Evolutionary conservation across 2,113 vertebrate species (phyloP).

Genomic region (Lipophrys pholis): DNA sequence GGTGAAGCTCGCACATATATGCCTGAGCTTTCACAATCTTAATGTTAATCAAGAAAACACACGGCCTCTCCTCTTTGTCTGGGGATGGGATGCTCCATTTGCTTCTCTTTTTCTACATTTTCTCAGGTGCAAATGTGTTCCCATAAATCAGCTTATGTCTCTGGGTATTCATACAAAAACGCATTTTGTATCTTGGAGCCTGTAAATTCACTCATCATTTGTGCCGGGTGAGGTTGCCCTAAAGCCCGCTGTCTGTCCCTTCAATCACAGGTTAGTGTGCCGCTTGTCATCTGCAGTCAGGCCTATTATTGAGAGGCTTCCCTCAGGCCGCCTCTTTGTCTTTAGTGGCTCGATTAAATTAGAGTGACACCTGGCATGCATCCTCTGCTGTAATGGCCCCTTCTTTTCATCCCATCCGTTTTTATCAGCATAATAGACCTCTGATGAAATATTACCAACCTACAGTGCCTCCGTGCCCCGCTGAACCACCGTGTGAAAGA

Average conservation of each 20-base stretch:
- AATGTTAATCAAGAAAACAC: conserved; percentile 40
- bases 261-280: conserved; percentile 51
- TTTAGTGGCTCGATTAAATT: conserved; percentile 71
- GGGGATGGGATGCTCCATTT: background rate
- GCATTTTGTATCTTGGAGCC: background rate
- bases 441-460: conserved; percentile 67
- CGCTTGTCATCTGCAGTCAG: conserved; percentile 66
- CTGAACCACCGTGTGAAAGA: conserved; percentile 29
- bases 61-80: conserved; percentile 31
- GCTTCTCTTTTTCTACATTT: conserved; percentile 1
- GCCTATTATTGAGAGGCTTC: conserved; percentile 61
- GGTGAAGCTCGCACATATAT: conserved; percentile 37
- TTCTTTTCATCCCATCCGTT: conserved; percentile 58
- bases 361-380: conserved; percentile 71
- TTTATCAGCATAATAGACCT: conserved; percentile 62
- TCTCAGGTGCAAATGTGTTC: conserved; percentile 20
- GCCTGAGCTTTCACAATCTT: conserved; percentile 21
- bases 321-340: conserved; percentile 66
- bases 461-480: conserved; percentile 29
- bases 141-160: conserved; percentile 13
- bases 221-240: conserved; percentile 2
- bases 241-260: conserved; percentile 39
- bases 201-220: conserved; percentile 27
- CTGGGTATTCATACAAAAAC: conserved; percentile 6
- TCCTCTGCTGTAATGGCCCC: conserved; percentile 55